Evolutionary conservation across 2,888 invertebrate genomes (phyloP).

Genomic region (Tryphoninae sp.): DNA sequence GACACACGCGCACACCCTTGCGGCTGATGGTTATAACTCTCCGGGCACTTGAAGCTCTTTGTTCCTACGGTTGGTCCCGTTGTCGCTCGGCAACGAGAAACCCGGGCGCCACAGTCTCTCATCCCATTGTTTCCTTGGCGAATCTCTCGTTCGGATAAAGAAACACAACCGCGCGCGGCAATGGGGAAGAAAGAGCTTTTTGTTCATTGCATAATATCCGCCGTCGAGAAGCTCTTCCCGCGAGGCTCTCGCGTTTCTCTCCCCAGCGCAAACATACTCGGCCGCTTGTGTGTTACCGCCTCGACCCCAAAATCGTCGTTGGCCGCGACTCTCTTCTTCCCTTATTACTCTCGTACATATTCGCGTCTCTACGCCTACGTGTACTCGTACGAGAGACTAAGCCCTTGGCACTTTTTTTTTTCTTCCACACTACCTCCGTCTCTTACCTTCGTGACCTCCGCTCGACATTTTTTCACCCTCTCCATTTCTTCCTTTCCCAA

Average conservation of each 20-base stretch:
- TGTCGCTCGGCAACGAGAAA: background rate
- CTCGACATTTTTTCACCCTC: constrained; percentile 49
- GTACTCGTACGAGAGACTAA: too few species aligned
- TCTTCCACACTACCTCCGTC: background rate
- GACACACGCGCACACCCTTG: background rate
- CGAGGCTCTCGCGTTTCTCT: background rate
- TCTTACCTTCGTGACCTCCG: background rate
- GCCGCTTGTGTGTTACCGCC: background rate
- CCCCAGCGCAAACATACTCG: background rate
- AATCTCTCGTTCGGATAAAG: background rate
- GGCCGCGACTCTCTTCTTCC: background rate
- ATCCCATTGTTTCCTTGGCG: background rate
- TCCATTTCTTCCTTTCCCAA: constrained; percentile 43
- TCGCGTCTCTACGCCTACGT: background rate
- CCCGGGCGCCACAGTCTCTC: background rate
- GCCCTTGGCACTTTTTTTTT: too few species aligned
- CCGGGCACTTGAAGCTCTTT: background rate
- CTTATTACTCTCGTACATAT: constrained; percentile 8
- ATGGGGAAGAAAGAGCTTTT: constrained; percentile 22
- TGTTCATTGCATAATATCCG: constrained; percentile 44
- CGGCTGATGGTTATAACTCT: background rate
- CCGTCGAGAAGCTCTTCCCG: background rate
- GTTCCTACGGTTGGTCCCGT: background rate
- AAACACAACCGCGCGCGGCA: background rate
- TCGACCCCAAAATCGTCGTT: constrained; percentile 11